Conservation (phyloP, 2,113 vertebrate species). For the Solea solea region DNA sequence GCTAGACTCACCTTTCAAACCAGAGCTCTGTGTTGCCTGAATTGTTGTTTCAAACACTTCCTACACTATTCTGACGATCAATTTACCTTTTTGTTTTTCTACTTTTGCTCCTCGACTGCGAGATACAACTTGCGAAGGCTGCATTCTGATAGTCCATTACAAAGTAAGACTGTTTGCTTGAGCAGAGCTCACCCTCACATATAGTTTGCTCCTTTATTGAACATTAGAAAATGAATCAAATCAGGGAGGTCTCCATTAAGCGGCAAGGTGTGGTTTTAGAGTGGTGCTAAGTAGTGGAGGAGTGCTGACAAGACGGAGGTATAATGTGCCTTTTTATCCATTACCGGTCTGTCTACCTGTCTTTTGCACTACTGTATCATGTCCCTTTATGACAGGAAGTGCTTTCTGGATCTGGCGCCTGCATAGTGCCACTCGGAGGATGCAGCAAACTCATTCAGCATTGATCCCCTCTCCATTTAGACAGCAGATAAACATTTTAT, state of each 20-base stretch:
- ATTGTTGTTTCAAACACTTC: no score
- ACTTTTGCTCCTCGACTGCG: background rate
- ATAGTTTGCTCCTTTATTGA: slow-evolving; percentile 59
- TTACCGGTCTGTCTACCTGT: slow-evolving; percentile 68
- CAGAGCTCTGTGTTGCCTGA: no score
- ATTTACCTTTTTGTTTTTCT: no score
- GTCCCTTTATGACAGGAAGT: slow-evolving; percentile 58
- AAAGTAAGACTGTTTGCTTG: slow-evolving; percentile 10
- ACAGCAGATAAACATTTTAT: slow-evolving; percentile 73
- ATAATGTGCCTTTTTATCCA: slow-evolving; percentile 76
- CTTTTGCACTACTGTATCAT: slow-evolving; percentile 44
- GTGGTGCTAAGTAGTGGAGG: slow-evolving; percentile 74
- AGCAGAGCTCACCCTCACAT: slow-evolving; percentile 7
- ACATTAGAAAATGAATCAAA: slow-evolving; percentile 62
- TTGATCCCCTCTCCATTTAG: slow-evolving; percentile 75
- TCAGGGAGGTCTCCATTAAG: slow-evolving; percentile 74
- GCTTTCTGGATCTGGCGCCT: slow-evolving; percentile 68
- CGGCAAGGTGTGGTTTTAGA: slow-evolving; percentile 74
- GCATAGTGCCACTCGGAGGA: slow-evolving; percentile 56
- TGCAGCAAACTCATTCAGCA: slow-evolving; percentile 76
- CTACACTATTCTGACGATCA: no score
- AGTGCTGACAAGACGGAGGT: slow-evolving; percentile 72
- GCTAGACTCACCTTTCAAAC: no score
- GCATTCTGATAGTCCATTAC: background rate
- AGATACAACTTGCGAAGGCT: background rate